Evolutionary conservation across 2,888 invertebrate genomes (phyloP).

Genomic region (Netelia inedita): DNA sequence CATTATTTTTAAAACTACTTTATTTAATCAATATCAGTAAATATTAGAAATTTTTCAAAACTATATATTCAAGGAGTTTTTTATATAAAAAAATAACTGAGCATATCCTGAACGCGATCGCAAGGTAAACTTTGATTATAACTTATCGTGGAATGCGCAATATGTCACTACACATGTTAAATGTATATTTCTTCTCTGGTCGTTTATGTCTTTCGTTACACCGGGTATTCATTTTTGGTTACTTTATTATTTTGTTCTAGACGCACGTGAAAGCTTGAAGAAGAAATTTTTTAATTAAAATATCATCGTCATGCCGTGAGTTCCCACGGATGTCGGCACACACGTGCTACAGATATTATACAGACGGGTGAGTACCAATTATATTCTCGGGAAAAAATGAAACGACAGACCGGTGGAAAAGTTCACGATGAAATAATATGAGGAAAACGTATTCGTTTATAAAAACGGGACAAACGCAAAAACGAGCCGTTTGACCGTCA

Average conservation of each 20-base stretch:
- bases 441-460: conserved; percentile 27
- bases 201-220: not conserved
- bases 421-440: conserved; percentile 6
- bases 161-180: not conserved
- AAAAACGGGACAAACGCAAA: not conserved
- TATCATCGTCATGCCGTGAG: conserved; percentile 22
- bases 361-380: conserved; percentile 50
- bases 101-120: too few relatives aligned
- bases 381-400: conserved; percentile 27
- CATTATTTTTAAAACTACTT: too few relatives aligned
- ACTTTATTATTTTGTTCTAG: conserved; percentile 7
- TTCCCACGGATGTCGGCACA: conserved; percentile 33
- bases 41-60: too few relatives aligned
- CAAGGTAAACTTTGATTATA: too few relatives aligned
- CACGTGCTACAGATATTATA: conserved; percentile 26
- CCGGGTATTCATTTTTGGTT: not conserved
- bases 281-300: conserved; percentile 59
- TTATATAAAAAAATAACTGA: too few relatives aligned
- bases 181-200: not conserved
- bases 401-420: conserved; percentile 29
- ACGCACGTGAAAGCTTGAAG: not conserved
- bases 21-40: too few relatives aligned
- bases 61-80: too few relatives aligned
- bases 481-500: conserved; percentile 10
- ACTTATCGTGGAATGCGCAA: not conserved